These are phyloP conservation scores for Ferrisia virgata DNA, from an alignment of 2,888 invertebrate species.

Conservation along the genomic window DNA sequence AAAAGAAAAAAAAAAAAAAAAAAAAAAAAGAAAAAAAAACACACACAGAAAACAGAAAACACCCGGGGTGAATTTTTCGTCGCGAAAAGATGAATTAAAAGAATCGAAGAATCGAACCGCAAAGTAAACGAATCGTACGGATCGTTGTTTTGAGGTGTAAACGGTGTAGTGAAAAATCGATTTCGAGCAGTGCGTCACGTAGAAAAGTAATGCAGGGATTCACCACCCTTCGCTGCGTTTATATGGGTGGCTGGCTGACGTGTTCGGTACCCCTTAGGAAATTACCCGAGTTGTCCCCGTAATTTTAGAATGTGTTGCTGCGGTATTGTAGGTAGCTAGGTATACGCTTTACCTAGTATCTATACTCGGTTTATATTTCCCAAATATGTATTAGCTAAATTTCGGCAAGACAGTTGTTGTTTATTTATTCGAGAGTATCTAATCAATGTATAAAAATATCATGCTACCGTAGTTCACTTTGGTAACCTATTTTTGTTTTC, in stretches of 20 bases:
- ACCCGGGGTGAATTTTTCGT: too few relatives aligned
- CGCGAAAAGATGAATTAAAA: slow-evolving; percentile 39
- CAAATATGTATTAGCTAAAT: background rate
- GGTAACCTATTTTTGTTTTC: too few relatives aligned
- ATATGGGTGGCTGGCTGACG: background rate
- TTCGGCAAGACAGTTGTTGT: background rate
- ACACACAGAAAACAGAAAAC: too few relatives aligned
- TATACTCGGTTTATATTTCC: background rate
- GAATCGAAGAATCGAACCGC: slow-evolving; percentile 32
- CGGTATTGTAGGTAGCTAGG: background rate
- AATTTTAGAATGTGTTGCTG: slow-evolving; percentile 24
- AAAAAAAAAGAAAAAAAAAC: background rate
- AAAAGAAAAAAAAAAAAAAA: too few relatives aligned
- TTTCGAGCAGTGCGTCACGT: slow-evolving; percentile 37
- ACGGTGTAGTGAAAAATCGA: slow-evolving; percentile 35
- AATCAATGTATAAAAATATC: slow-evolving; percentile 35
- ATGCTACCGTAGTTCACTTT: too few relatives aligned
- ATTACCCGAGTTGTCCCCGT: slow-evolving; percentile 35
- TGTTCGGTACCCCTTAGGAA: slow-evolving; percentile 37
- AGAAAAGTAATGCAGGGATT: slow-evolving; percentile 39
- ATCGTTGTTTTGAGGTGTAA: background rate
- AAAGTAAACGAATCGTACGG: background rate
- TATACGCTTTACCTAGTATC: background rate
- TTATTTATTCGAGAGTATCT: slow-evolving; percentile 26
- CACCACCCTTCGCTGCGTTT: background rate